phyloP scores from a whole-genome alignment of 2,113 vertebrate genomes.

The Seriola dumerili region DNA sequence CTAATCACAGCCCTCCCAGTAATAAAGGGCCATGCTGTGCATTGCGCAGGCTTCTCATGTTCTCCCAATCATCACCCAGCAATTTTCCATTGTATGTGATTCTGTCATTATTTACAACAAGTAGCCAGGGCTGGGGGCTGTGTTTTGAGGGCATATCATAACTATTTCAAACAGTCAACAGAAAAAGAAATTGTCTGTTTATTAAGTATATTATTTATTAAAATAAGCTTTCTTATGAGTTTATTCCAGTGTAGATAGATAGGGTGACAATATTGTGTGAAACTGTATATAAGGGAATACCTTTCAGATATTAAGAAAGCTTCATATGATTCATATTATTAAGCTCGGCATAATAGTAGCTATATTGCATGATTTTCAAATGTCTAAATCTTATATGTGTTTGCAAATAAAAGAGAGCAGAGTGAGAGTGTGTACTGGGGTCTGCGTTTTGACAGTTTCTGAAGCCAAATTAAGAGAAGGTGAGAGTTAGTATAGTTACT shows the following conservation, averaged over 20 bases:
- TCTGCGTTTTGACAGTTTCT: slow-evolving; percentile 11
- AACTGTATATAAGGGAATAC: not conserved
- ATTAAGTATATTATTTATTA: not conserved
- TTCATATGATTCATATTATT: not conserved
- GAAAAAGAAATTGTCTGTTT: not conserved
- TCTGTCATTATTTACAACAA: slow-evolving; percentile 34
- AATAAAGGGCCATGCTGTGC: slow-evolving; percentile 60
- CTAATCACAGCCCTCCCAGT: slow-evolving; percentile 53
- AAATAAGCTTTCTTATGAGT: not conserved
- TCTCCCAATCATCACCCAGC: slow-evolving; percentile 42
- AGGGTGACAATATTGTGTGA: not conserved
- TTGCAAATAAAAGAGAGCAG: not conserved
- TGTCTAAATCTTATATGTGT: not conserved
- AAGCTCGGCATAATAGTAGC: too few species aligned
- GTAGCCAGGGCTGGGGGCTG: not conserved
- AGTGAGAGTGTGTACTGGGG: not conserved
- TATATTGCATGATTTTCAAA: not conserved
- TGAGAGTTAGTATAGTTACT: not conserved
- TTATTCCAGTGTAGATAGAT: not conserved
- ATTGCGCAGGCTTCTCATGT: slow-evolving; percentile 59
- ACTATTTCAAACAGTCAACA: slow-evolving; percentile 35
- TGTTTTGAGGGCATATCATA: not conserved
- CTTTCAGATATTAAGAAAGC: not conserved
- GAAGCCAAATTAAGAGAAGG: not conserved
- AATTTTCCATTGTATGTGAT: slow-evolving; percentile 55